Conservation (phyloP, 1,140 invertebrate species). For the Cydia fagiglandana region DNA sequence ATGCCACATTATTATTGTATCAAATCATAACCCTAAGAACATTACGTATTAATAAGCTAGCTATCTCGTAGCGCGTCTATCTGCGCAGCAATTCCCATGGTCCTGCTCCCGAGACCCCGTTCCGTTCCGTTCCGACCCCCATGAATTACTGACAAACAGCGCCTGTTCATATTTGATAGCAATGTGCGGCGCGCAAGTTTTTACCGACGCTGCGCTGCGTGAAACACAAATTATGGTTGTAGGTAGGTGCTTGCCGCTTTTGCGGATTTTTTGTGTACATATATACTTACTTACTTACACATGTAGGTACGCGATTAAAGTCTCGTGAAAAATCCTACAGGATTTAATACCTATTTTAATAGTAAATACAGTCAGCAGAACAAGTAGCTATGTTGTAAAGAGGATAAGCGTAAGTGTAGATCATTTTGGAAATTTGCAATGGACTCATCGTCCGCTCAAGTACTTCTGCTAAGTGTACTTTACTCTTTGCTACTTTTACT, state of each 20-base stretch:
- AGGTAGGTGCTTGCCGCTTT: not conserved
- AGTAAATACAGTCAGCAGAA: no score
- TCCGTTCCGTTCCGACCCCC: not conserved
- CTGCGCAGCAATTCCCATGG: not conserved
- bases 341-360: no score
- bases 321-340: no score
- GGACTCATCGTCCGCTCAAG: no score
- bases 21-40: not conserved
- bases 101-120: not conserved
- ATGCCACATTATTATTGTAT: no score
- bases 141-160: constrained; percentile 6
- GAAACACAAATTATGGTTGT: not conserved
- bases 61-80: not conserved
- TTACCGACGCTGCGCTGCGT: not conserved
- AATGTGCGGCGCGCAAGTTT: not conserved
- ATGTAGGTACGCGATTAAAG: no score
- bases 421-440: no score
- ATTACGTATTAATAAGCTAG: not conserved
- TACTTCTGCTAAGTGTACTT: no score
- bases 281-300: no score
- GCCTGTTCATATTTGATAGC: constrained; percentile 15
- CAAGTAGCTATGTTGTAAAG: no score
- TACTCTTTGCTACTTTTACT: no score
- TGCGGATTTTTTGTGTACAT: not conserved
- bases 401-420: no score